Evolutionary conservation across 2,113 vertebrate genomes (phyloP), one percentile per base, ranked within the genome.

Genomic region (Sigmodon hispidus): DNA sequence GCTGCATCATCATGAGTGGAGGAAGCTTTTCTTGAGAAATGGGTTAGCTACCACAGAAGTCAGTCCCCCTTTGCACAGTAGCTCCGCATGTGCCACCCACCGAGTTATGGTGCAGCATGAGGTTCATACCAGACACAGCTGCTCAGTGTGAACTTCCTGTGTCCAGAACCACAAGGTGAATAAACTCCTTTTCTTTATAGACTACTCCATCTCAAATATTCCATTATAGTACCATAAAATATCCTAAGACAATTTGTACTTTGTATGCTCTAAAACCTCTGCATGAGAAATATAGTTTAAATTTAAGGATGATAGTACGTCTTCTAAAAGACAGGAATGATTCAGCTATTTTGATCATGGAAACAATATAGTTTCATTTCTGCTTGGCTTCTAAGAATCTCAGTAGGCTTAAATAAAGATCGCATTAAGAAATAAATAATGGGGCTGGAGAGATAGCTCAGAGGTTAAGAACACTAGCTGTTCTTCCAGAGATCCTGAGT

Each of bases 321-420:
- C 4, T 93, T 93, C 67, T 52, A 2, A 85, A 94, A 48, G 89
- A 76, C 40, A 40, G 21, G 36, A 86, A 93, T 48, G 61, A 76
- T 83, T 89, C 72, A 52, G 70, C 48, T 76, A 22, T 84, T 94
- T 61, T 92, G 70, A 94, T 55, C 61, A 96, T 43, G 61, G 91
- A 84, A 67, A 59, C 67, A 85, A 43, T 55, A 50, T 91, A 91
- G 89, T 50, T 88, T 96, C 19, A 31, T 77, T 86, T 96, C 92
- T 40, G 55, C 29, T 55, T 85, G 70, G 70, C 55, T 92, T 73
- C 67, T 22, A 81, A 45, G 67, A 91, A 94, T 43, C 72, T 90
- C 57, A 95, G 75, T 59, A 65, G n/a, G 70, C 92, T 81, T 94
- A 86, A 95, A 89, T 50, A 92, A 90, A 92, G 73, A 79, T 76